Base-by-base conservation (phyloP, 2,797 vertebrate genomes). In the Coluber constrictor region DNA sequence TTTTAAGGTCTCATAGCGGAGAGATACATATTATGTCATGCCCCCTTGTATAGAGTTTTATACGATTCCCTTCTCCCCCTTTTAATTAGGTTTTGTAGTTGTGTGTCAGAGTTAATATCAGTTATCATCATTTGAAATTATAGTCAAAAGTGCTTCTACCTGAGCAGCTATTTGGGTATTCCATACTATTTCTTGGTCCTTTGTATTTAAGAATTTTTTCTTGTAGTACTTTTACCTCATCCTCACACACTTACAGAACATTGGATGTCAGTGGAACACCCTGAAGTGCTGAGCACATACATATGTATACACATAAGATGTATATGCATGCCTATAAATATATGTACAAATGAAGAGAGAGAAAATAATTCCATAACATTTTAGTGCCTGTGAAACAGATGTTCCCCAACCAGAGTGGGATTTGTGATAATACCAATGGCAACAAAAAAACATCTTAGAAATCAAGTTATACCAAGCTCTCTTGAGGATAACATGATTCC, bases 121-220 rank as follows among this genome's bases (percentile, higher is more conserved):
- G 3, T 37, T 18, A 37, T 92, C 90, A 55, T 79, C 93, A 91
- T 12, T 90, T 88, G 51, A 51, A 94, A 88, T 29, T 20, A 92
- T 13, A 89, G 20, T 4, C 2, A 16, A 43, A 66, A 54, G 15
- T 29, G 60, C 37, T 66, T 86, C 66, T 90, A 15, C 12, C 7
- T 16, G 57, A n/a, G 3, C 43, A 89, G 43, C 89, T 89, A 29
- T 37, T 83, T 83, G 25, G 60, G 47, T 7, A 23, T 86, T 47
- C 29, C 25, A 32, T 59, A 27, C 11, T 27, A 56, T 86, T 20
- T 55, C 15, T 29, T 92, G 43, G 83, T 47, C n/a, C 16, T 43
- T 20, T 20, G 16, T 10, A 25, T 51, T 47, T 15, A 70, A 88
- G 20, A 25, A 13, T 66, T 23, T 7, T 92, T 92, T 87, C n/a